Evolutionary conservation across 2,888 invertebrate species (phyloP), one percentile per base, ranked within the genome.

Genomic region (Vannuccia rotundouncinata): DNA sequence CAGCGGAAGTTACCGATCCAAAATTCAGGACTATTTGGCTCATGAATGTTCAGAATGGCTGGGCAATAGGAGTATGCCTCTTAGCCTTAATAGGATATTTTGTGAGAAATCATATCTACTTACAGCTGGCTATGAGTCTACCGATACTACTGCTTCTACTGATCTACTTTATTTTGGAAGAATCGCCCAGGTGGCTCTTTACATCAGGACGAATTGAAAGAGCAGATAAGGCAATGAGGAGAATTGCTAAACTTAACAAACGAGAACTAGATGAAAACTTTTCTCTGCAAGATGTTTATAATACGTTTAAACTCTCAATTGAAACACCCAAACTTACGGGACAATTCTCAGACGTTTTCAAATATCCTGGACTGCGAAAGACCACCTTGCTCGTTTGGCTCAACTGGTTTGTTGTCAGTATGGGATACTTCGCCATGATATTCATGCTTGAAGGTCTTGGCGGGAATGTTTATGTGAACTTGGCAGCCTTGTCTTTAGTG

Each of bases 181-280:
- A 78, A 29, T 78, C 78, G 1, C 78, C 78, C 75, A n/a, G 78
- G 1, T 78, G 78, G 78, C 66, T 78, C 0, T 28, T 31, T 2
- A 28, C 22, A 0, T 77, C 25, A 1, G 60, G 78, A 25, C 29
- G 29, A 59, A 74, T 29, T 10, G 77, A 77, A 1, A 5, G 75
- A 78, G 60, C 66, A 0, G 66, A 78, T 74, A n/a, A 78, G 60
- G 28, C 29, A 0, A 28, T 78, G 29, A 22, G 59, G 2, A 29
- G 29, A 25, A 78, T 78, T 5, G 74, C 66, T 45, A 22, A 74
- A 29, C 59, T 25, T 1, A 78, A 78, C 59, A 1, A 28, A 1
- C 1, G 1, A 27, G 66, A 31, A 25, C 2, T 78, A 2, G 10
- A 74, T 77, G 2, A 5, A n/a, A 29, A 77, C 1, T 78, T 78